These are phyloP conservation scores for Puntigrus tetrazona DNA, from an alignment of 2,113 vertebrate genomes.

Conservation along the genomic window DNA sequence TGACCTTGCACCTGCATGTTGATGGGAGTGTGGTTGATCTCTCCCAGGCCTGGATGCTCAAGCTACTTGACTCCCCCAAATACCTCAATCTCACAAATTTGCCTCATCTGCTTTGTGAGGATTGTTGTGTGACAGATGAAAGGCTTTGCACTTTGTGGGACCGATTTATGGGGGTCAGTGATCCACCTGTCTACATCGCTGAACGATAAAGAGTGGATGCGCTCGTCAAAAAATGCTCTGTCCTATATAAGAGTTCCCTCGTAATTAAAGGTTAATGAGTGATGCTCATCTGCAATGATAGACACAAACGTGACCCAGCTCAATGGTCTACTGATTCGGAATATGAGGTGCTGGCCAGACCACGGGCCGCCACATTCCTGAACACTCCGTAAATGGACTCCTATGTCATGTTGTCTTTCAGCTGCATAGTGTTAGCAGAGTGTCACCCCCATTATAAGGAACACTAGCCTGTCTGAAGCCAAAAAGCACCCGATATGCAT, in stretches of 20 bases:
- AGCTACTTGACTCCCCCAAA: conserved; percentile 41
- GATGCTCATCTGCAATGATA: conserved; percentile 34
- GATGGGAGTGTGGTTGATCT: conserved; percentile 52
- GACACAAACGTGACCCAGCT: conserved; percentile 49
- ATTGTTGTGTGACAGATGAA: conserved; percentile 36
- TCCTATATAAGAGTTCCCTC: conserved; percentile 33
- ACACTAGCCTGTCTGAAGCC: conserved; percentile 63
- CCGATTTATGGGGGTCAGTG: conserved; percentile 34
- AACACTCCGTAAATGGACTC: conserved; percentile 70
- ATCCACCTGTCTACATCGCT: conserved; percentile 43
- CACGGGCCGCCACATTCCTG: conserved; percentile 68
- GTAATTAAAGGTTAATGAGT: conserved; percentile 54
- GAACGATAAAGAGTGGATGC: conserved; percentile 41
- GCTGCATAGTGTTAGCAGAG: conserved; percentile 73
- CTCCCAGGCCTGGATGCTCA: conserved; percentile 55
- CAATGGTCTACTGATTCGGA: conserved; percentile 40
- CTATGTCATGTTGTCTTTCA: conserved; percentile 74
- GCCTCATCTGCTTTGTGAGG: conserved; percentile 27
- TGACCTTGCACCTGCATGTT: conserved; percentile 67
- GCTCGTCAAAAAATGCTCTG: conserved; percentile 35
- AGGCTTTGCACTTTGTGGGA: conserved; percentile 35
- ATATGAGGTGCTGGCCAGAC: conserved; percentile 46
- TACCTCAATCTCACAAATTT: conserved; percentile 38
- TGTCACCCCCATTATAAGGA: conserved; percentile 63
- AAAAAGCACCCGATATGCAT: conserved; percentile 39